Evolutionary conservation across 1,140 invertebrate species (phyloP), one percentile per base, ranked within the genome.

Genomic region (Pomacea maculata): DNA sequence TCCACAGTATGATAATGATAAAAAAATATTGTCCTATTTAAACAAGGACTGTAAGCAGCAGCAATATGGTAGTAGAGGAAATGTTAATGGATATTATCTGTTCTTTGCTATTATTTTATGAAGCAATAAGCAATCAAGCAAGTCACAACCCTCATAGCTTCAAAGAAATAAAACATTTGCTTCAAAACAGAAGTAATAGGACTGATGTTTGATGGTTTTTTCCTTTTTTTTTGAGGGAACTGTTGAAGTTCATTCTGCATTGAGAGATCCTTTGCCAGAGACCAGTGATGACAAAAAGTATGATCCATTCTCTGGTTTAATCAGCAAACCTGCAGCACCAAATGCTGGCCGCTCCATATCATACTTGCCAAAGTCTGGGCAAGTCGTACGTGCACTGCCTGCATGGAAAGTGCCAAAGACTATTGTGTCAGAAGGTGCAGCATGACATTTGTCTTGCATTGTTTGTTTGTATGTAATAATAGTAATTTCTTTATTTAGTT

Each of bases 331-430:
- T 15, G 21, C 78, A 0, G 68, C 83, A 8, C 80, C 81, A 21
- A 84, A 82, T 73, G 76, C 70, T 11, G 78, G 80, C 10, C 79
- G 87, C 17, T 74, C 83, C 8, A 78, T 88, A 11, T 85, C 90
- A 12, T 84, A 88, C 77, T 83, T 93, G 17, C 92, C 89, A 14
- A 88, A 92, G 86, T 72, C 90, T 88, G 92, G 91, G 9, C 90
- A 92, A 78, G 81, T 92, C 55, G 86, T 94, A 8, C 85, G 91
- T 76, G 89, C 90, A 1, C 73, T 94, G n/a, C 88, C 91, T 8
- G 75, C 80, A 14, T 87, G 86, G 85, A 85, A 90, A 75, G 86
- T 92, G 17, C 91, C 92, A 52, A 85, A 90, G 77, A 84, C 88
- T n/a, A 85, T 89, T 17, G 72, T 84, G 14, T 80, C 86, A 65